Evolutionary conservation across 2,797 vertebrate genomes (phyloP), one percentile per base, ranked within the genome.

Genomic region (Scomberomorus guttatus): DNA sequence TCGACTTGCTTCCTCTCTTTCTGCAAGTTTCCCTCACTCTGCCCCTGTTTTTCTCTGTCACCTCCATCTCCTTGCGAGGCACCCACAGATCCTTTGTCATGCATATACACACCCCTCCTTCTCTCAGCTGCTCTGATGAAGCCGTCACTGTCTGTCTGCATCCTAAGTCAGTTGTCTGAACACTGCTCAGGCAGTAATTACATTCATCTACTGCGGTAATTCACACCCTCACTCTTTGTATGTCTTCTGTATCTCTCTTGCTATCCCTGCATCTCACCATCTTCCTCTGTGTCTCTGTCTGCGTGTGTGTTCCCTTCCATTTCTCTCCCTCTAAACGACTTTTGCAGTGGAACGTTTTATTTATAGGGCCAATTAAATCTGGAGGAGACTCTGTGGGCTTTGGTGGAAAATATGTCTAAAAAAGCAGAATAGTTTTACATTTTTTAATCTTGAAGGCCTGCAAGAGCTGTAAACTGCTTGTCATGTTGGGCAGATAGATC

Each of bases 291-390:
- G 42, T 83, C 20, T 77, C n/a, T 67, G 54, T 46, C 10, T 76
- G 27, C 64, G 24, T 87, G 48, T 80, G 75, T 82, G 79, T 82
- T 83, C 48, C 51, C 51, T 56, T 80, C 76, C 65, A 68, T 88
- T 79, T 82, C 69, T 89, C 74, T 88, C 80, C 70, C 59, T 87
- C 54, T 79, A 81, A 90, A 90, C 20, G 63, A 88, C 80, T 89
- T 88, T 88, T 89, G 83, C 81, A 82, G 87, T 75, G 82, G 85
- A 92, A 86, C 77, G 27, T 81, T 92, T 90, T 94, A 91, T 93
- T 92, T 91, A 91, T 90, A 90, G 90, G 83, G 80, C 82, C 90
- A 94, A 93, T 94, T 94, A 93, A 92, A 91, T 89, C 81, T 81
- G 86, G 79, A 91, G 81, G 84, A 90, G 87, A 90, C 84, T 89